Evolutionary conservation across 2,888 invertebrate genomes (phyloP).

Genomic region (Torymus aiolomorphi): DNA sequence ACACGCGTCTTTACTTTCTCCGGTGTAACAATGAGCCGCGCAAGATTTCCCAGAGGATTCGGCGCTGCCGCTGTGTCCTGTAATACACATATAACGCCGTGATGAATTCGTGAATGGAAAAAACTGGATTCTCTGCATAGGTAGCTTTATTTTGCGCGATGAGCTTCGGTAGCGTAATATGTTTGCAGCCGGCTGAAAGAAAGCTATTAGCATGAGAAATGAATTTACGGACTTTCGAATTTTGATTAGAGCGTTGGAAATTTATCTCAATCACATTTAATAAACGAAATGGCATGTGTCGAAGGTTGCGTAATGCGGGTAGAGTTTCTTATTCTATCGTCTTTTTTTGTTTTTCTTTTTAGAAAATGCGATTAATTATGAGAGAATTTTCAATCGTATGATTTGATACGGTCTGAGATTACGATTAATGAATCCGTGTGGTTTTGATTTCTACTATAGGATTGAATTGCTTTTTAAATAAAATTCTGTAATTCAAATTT

Average conservation of each 20-base stretch:
- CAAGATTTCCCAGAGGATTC: conserved; percentile 45
- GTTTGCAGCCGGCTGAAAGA: neutral
- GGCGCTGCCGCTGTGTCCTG: conserved; percentile 6
- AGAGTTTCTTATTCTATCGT: too few relatives aligned
- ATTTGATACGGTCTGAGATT: too few relatives aligned
- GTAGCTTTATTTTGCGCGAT: neutral
- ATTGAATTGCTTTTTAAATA: too few relatives aligned
- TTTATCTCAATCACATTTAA: neutral
- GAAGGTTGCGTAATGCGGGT: too few relatives aligned
- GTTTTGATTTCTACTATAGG: too few relatives aligned
- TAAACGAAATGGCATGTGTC: too few relatives aligned
- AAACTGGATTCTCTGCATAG: neutral
- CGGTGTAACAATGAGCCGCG: conserved; percentile 46
- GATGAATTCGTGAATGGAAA: conserved; percentile 20
- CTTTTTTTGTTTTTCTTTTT: too few relatives aligned
- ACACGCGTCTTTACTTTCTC: conserved; percentile 49
- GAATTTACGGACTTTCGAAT: neutral
- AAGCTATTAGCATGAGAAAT: neutral
- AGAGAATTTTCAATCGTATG: too few relatives aligned
- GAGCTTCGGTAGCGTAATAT: neutral
- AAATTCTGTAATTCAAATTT: too few relatives aligned
- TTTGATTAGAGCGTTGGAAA: neutral
- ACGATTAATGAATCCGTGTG: too few relatives aligned
- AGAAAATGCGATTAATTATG: too few relatives aligned
- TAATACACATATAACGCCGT: neutral